Evolutionary conservation across 2,113 vertebrate species (phyloP).

Genomic region (Thunnus maccoyii): DNA sequence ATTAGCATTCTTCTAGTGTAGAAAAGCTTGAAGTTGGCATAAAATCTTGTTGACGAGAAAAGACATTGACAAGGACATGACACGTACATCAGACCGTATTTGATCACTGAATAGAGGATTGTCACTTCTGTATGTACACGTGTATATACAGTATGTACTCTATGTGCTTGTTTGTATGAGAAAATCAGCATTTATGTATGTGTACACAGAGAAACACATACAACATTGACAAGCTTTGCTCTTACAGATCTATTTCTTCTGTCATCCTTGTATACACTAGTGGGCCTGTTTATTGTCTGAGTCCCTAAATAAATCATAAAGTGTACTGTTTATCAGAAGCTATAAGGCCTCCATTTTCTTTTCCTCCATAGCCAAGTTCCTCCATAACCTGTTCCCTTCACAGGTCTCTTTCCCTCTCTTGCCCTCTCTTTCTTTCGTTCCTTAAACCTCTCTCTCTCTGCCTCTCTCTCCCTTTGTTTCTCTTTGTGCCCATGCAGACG

Average conservation of each 20-base stretch:
- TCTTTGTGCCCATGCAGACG: constrained; percentile 43
- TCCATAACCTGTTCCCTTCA: constrained; percentile 16
- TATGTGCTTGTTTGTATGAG: background rate
- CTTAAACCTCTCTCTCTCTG: background rate
- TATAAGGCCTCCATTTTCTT: constrained; percentile 39
- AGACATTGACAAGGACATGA: constrained; percentile 64
- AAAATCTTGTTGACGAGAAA: constrained; percentile 60
- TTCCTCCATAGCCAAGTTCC: constrained; percentile 18
- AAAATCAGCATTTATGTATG: background rate
- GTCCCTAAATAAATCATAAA: constrained; percentile 30
- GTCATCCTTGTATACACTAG: constrained; percentile 6
- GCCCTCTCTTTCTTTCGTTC: constrained; percentile 22
- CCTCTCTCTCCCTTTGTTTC: constrained; percentile 16
- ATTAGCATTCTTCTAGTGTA: constrained; percentile 43
- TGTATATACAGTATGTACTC: constrained; percentile 1
- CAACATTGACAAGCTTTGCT: constrained; percentile 7
- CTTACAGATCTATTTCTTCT: constrained; percentile 2
- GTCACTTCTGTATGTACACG: constrained; percentile 31
- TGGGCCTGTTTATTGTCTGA: constrained; percentile 1
- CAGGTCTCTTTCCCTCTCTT: constrained; percentile 3
- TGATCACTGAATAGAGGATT: constrained; percentile 53
- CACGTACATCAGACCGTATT: constrained; percentile 43
- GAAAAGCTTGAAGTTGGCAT: constrained; percentile 48
- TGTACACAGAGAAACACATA: constrained; percentile 5
- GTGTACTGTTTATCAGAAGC: constrained; percentile 4